phyloP scores from a whole-genome alignment of 2,888 invertebrate species.

The Salticus scenicus region DNA sequence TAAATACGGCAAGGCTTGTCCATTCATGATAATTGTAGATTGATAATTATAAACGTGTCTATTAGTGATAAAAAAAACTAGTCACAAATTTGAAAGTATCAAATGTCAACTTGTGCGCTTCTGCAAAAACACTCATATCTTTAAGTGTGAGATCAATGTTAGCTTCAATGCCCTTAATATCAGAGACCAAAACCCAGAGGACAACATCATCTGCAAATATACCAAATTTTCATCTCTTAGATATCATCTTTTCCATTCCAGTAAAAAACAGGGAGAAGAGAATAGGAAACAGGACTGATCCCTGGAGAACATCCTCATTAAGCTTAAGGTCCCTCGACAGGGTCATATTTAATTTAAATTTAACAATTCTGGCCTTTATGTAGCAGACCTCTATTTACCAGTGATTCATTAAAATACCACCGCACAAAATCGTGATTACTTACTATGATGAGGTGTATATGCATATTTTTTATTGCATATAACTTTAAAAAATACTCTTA shows the following conservation, averaged over 20 bases:
- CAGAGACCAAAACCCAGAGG: neutral
- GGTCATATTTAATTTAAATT: neutral
- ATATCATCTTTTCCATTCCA: constrained; percentile 5
- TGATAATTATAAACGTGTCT: neutral
- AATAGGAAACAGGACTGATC: neutral
- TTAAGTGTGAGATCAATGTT: neutral
- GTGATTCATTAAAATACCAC: no score
- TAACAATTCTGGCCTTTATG: neutral
- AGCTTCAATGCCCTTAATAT: neutral
- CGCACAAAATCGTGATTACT: no score
- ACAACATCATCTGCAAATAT: constrained; percentile 18
- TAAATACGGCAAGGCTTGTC: neutral
- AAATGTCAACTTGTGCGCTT: neutral
- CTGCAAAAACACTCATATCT: neutral
- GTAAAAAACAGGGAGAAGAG: neutral
- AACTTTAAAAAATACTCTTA: no score
- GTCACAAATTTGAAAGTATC: neutral
- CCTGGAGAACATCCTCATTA: neutral
- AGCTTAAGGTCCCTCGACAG: neutral
- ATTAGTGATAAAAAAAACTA: constrained; percentile 4
- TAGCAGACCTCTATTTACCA: no score
- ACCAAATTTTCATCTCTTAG: constrained; percentile 14
- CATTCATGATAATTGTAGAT: neutral
- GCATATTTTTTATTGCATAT: no score
- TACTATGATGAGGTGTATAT: no score